These are phyloP conservation scores for Pagetopsis macropterus DNA, from an alignment of 2,797 vertebrate species.

Conservation along the genomic window DNA sequence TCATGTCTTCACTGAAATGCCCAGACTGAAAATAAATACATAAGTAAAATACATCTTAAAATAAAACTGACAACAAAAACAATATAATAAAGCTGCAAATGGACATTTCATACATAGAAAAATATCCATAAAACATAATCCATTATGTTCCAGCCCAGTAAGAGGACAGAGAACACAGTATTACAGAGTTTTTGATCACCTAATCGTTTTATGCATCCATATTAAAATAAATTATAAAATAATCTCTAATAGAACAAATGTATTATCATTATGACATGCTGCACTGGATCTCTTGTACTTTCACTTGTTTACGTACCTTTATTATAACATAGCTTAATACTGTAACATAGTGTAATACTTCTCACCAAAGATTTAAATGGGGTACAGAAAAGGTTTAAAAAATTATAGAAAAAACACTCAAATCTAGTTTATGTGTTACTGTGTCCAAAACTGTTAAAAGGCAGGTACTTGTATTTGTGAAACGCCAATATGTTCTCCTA, in stretches of 20 bases:
- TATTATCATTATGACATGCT: conserved; percentile 1
- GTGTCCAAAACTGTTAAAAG: conserved; percentile 11
- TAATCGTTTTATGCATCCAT: neutral
- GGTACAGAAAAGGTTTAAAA: neutral
- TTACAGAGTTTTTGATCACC: neutral
- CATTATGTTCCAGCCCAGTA: neutral
- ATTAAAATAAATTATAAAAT: neutral
- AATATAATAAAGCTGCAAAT: neutral
- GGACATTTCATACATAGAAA: neutral
- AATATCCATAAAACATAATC: neutral
- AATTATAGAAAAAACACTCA: no score
- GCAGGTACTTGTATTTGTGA: neutral
- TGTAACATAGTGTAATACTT: neutral
- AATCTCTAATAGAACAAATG: neutral
- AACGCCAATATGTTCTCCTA: neutral
- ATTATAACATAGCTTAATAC: neutral
- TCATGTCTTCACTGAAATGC: conserved; percentile 99
- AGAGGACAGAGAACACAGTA: neutral
- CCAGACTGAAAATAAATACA: conserved; percentile 87
- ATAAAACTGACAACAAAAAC: no score
- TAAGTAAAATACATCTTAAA: neutral
- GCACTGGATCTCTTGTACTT: neutral
- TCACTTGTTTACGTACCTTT: neutral
- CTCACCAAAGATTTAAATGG: neutral
- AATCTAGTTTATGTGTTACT: neutral